phyloP scores from a whole-genome alignment of 2,888 invertebrate species.

The Camponotus fellah region DNA sequence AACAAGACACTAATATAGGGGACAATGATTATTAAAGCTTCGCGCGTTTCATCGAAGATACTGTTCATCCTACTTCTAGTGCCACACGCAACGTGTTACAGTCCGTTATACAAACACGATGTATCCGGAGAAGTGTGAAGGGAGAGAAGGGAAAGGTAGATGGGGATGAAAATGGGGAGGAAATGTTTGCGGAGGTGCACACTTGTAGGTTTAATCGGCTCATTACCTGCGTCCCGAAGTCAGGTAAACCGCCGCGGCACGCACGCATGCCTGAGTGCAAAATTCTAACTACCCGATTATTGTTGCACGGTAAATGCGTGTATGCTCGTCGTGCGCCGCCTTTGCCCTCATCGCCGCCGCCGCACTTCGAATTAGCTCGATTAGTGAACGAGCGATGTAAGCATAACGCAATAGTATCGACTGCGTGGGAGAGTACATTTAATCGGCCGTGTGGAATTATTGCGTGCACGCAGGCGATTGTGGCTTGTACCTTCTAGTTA shows the following conservation, averaged over 20 bases:
- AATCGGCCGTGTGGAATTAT: slow-evolving; percentile 26
- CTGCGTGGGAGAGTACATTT: slow-evolving; percentile 27
- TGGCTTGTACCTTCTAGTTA: slow-evolving; percentile 11
- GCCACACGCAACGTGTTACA: slow-evolving; percentile 13
- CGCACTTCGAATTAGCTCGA: slow-evolving; percentile 30
- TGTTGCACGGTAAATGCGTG: slow-evolving; percentile 26
- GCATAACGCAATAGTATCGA: slow-evolving; percentile 6
- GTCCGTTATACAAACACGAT: slow-evolving; percentile 34
- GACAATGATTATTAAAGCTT: slow-evolving; percentile 20
- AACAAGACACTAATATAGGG: slow-evolving; percentile 5
- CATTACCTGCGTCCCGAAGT: slow-evolving; percentile 53
- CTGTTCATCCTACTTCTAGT: neutral
- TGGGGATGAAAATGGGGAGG: slow-evolving; percentile 31
- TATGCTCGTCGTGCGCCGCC: slow-evolving; percentile 8
- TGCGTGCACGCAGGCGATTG: slow-evolving; percentile 1
- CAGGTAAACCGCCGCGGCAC: slow-evolving; percentile 39
- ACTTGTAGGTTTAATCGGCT: slow-evolving; percentile 55
- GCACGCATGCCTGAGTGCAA: slow-evolving; percentile 29
- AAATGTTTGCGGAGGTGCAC: slow-evolving; percentile 47
- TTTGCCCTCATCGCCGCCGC: neutral
- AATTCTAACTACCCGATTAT: slow-evolving; percentile 50
- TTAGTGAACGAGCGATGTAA: slow-evolving; percentile 19
- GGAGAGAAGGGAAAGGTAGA: neutral
- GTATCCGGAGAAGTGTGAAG: slow-evolving; percentile 2
- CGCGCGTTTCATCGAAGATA: slow-evolving; percentile 10